Base-by-base conservation (phyloP, 2,888 invertebrate genomes). In the Amphipoea oculea region DNA sequence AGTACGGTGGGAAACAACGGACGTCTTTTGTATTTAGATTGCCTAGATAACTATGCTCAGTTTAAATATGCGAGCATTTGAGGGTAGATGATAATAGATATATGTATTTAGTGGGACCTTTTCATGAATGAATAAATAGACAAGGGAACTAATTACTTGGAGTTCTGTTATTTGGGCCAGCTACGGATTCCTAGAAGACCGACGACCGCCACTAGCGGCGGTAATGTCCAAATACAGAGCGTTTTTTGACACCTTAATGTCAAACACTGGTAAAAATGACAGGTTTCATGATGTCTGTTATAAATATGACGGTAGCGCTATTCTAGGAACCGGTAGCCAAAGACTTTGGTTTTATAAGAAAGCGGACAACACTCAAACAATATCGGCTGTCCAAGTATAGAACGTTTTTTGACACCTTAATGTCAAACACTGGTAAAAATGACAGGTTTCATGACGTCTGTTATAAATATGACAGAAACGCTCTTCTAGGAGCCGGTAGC, bases 1-100 rank as follows among this genome's bases (percentile, higher is more conserved):
- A 79, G 90, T 90, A 91, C 78, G 82, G 90, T 90, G 77, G 81
- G 91, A 88, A 91, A 90, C 85, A 86, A 89, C 79, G 78, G 54
- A 68, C 62, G 71, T 54, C 51, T 79, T 86, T 85, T 88, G 73
- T 81, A 76, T 82, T 76, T 79, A 78, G 69, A 79, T 79, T 78
- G 73, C 48, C 81, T 82, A 69, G 72, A 78, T 73, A 75, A 36
- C 57, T 54, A 29, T 40, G 23, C n/a, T 63, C 36, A 76, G 68
- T 40, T 78, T 63, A 29, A 62, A 48, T 81, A 57, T 29, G 68
- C 51, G 60, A 66, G 60, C 65, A 17, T 54, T 79, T 67, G 14
- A 79, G 42, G 6, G 23, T 42, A 42, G 12, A 68, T 66, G 2
- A 65, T 79, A 51, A 67, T 79, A 79, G 42, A 67, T 67, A 54